Base-by-base conservation (phyloP, 2,113 vertebrate genomes). In the Azemiops feae region DNA sequence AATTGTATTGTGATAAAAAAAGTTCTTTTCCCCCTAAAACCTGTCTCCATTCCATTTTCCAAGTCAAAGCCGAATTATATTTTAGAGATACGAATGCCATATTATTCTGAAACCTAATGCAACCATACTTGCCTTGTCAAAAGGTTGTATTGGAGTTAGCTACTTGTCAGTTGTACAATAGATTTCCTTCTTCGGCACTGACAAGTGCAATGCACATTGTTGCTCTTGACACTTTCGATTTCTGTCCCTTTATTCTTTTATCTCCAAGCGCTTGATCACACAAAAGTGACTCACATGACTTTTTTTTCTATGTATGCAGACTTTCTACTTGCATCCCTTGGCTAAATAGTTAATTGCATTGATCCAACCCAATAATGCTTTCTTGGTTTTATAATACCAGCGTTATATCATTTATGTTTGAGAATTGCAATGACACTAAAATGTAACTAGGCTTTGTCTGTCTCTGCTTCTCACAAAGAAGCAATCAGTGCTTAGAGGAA, bases 361-460 rank as follows among this genome's bases (percentile, higher is more conserved):
- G 18, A 85, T 91, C 85, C 86, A 45, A 34, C 47, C 58, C 58
- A 60, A 92, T 92, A 20, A 64, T 92, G 45, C 85, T 92, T 52
- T 87, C 91, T 39, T 45, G 8, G 14, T 43, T 30, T 85, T 85
- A 34, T 91, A 39, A 45, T 85, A 23, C 22, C 0, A 54, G 30
- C 3, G 34, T 74, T 85, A 89, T 34, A 91, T 54, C 43, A 39
- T 58, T 45, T 69, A 69, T 86, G 3, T 87, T 43, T 23, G 27
- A 5, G 55, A 92, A 92, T 92, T 87, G 50, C 58, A 92, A 92
- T 27, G 34, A 57, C 14, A 87, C 52, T 60, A 87, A 92, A 58
- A 91, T 60, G 25, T 50, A 55, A 34, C 14, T 85, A 55, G 43
- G 16, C n/a, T 89, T 27, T 87, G 25, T 52, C 12, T 52, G 25